A percentile compares a stretch with the other conserved stretches of the same genome.
Conservation (phyloP, 2,113 vertebrate genomes). For the Acrocephalus arundinaceus region DNA sequence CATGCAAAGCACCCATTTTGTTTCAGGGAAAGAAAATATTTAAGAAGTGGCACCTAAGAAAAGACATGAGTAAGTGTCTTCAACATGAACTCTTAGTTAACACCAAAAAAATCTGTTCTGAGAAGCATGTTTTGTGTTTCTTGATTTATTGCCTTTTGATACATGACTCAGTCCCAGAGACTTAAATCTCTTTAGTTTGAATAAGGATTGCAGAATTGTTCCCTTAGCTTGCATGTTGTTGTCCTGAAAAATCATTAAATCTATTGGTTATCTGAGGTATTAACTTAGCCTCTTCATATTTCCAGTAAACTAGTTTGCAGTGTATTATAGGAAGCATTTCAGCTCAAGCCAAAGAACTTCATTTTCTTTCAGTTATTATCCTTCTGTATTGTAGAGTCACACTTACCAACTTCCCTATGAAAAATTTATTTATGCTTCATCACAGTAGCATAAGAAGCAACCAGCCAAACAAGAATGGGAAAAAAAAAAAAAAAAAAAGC, state of each 20-base stretch:
- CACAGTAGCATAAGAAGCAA: neutral
- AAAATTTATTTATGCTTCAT: neutral
- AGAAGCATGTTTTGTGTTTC: neutral
- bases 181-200: neutral
- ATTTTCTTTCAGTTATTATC: neutral
- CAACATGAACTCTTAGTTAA: neutral
- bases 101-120: neutral
- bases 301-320: neutral
- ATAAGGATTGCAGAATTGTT: neutral
- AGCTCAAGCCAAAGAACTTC: neutral
- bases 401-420: neutral
- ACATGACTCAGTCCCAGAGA: neutral
- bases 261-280: neutral
- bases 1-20: neutral
- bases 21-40: neutral
- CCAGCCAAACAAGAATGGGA: neutral
- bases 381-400: neutral
- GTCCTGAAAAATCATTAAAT: neutral
- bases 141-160: neutral
- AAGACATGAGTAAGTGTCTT: neutral
- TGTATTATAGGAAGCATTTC: neutral
- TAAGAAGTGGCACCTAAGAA: neutral
- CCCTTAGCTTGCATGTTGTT: neutral
- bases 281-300: neutral
- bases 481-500: neutral